Evolutionary conservation across 2,797 vertebrate genomes (phyloP), one percentile per base, ranked within the genome.

Genomic region (Nannoperca australis): DNA sequence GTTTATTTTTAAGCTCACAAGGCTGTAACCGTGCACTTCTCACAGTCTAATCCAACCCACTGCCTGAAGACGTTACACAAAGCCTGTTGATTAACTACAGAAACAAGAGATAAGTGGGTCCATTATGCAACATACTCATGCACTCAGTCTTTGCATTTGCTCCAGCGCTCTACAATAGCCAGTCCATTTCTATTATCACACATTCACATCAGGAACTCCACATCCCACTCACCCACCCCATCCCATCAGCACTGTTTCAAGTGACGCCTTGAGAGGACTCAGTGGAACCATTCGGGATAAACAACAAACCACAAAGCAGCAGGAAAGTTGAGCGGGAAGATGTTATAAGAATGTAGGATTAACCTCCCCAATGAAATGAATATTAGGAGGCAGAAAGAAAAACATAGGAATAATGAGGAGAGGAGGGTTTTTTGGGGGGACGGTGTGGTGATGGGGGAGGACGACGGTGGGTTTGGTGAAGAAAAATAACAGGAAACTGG

Each of bases 111-210:
- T 79, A 72, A 76, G 50, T 15, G 53, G 66, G 73, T 44, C 38
- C 13, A 50, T 79, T 66, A 84, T 66, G 58, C 73, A 49, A 13
- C 40, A 54, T 40, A 58, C 15, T 78, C 47, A 73, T 73, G 63
- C 61, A 63, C 81, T 73, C 53, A 44, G 53, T 72, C 66, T 67
- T 36, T 67, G 38, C 70, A 64, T 87, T 70, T 69, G 22, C 58
- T 73, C 38, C 67, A 55, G 50, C 22, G 3, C 64, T 73, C 60
- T 20, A 51, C 67, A 85, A 62, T 36, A 74, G 73, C 62, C 36
- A 45, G 73, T 70, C 70, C 79, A 82, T 86, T 89, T 85, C 69
- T 78, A 27, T 86, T 91, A 93, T 94, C 90, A 74, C 79, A 78
- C 73, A 66, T 79, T 84, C 79, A 85, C 79, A 93, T 92, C 89